Conservation (phyloP, 2,113 vertebrate genomes). For the Malaclemys terrapin region DNA sequence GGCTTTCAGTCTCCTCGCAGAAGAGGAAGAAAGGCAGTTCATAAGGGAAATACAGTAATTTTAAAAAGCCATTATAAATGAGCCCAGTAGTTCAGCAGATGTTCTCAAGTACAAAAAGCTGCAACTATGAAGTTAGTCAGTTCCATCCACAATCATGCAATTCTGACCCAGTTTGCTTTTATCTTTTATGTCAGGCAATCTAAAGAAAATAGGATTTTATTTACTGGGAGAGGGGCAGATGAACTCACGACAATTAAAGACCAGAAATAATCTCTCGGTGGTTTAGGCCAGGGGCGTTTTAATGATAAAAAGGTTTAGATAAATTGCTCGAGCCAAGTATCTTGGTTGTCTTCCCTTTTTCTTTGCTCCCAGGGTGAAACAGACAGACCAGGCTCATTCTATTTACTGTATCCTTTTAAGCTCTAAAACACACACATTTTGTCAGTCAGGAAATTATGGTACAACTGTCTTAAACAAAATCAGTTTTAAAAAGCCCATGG, state of each 20-base stretch:
- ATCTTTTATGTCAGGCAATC: slow-evolving; percentile 75
- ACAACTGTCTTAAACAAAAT: slow-evolving; percentile 23
- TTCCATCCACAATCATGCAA: slow-evolving; percentile 38
- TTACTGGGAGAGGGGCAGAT: slow-evolving; percentile 70
- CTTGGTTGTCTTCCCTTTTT: slow-evolving; percentile 26
- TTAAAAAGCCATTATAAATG: slow-evolving; percentile 47
- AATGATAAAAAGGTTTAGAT: slow-evolving; percentile 58
- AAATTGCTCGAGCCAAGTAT: slow-evolving; percentile 57
- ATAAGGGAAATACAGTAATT: slow-evolving; percentile 41
- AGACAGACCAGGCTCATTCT: neutral
- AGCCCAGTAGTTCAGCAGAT: slow-evolving; percentile 62
- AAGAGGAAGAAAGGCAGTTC: slow-evolving; percentile 42
- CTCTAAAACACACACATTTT: neutral
- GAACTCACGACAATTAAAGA: slow-evolving; percentile 68
- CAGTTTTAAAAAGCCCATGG: neutral
- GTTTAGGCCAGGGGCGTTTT: slow-evolving; percentile 66
- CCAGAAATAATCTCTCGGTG: slow-evolving; percentile 67
- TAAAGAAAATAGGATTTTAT: slow-evolving; percentile 66
- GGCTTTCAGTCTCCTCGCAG: slow-evolving; percentile 27
- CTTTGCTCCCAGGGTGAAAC: slow-evolving; percentile 28
- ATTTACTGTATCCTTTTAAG: slow-evolving; percentile 36
- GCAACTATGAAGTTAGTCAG: slow-evolving; percentile 48
- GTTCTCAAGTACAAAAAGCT: slow-evolving; percentile 15
- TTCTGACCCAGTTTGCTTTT: slow-evolving; percentile 40
- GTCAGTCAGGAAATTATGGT: neutral